Evolutionary conservation across 1,140 invertebrate species (phyloP).

Genomic region (Drosophila pandora): DNA sequence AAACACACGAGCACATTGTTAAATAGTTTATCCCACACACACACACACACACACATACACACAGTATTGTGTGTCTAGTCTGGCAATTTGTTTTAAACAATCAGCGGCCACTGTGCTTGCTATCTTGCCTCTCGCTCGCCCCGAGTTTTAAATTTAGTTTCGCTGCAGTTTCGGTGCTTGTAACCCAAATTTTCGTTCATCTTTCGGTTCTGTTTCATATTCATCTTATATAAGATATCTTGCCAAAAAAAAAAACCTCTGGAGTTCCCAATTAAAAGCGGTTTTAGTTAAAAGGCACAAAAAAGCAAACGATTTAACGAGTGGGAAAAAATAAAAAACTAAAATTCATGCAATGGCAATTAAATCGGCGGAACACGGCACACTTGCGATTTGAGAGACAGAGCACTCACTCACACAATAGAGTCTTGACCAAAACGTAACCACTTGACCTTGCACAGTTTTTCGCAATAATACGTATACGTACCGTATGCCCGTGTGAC

Average conservation of each 20-base stretch:
- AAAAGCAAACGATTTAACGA: constrained; percentile 21
- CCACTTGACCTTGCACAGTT: constrained; percentile 75
- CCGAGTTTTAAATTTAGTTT: constrained; percentile 68
- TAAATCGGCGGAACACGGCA: constrained; percentile 36
- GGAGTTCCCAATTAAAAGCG: not conserved
- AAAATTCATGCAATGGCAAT: constrained; percentile 56
- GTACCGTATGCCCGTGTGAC: constrained; percentile 3
- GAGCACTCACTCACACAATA: constrained; percentile 10
- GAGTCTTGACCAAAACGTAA: constrained; percentile 41
- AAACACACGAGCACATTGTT: constrained; percentile 21
- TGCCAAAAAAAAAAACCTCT: constrained; percentile 16
- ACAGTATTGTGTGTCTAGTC: constrained; percentile 30
- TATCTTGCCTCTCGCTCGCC: constrained; percentile 12
- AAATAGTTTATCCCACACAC: constrained; percentile 13
- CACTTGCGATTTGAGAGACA: constrained; percentile 53
- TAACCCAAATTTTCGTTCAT: constrained; percentile 44
- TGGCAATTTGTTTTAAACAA: constrained; percentile 67
- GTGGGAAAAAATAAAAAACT: not conserved
- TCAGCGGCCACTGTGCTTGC: constrained; percentile 34
- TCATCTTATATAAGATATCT: constrained; percentile 57
- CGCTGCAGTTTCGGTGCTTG: constrained; percentile 55
- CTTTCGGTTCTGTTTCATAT: constrained; percentile 1
- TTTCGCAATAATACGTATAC: constrained; percentile 40
- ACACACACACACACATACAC: too few species aligned
- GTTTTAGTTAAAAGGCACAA: too few species aligned